Base-by-base conservation (phyloP, 1,140 invertebrate species). In the Pogonognathellus flavescens region DNA sequence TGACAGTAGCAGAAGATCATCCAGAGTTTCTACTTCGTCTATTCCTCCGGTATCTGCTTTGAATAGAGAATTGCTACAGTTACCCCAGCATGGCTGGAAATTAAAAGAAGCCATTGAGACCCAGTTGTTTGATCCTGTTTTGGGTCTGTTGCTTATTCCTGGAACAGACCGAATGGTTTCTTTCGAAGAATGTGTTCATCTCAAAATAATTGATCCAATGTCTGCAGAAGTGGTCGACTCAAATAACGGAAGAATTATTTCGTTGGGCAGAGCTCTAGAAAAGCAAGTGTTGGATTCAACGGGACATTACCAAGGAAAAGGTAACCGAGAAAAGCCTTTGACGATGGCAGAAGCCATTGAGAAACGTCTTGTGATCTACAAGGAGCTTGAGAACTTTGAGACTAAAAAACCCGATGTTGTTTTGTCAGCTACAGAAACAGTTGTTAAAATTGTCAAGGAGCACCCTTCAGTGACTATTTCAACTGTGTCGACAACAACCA, bases 71-170 rank as follows among this genome's bases (percentile, higher is more conserved):
- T 92, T 93, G 0, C 93, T 94, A 87, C 94, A 96, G 88, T 88
- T 96, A n/a, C 95, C 96, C 1, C 91, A 92, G n/a, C 94, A 95
- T 86, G 96, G 96, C 10, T 97, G 96, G 96, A 92, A 92, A 76
- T 91, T 97, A 0, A 91, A 92, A 80, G 94, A 96, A 89, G 95
- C 95, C 11, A 96, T 97, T 80, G 91, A 94, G 50, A 93, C 94
- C 89, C 93, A 93, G 60, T 90, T 97, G 4, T 96, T 97, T 88
- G 95, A 98, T 91, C 93, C 95, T 0, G 92, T 93, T 1, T 94
- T 93, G 8, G 96, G 97, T 3, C 91, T 96, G 3, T 97, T 98
- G 89, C 94, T 94, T 80, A 95, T 98, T 88, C 96, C 96, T 55
- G 95, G 95, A 50, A 96, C 96, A 1, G 95, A 97, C 90, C 93